Percentiles rank a stretch among this genome's conserved stretches.
phyloP scores from a whole-genome alignment of 2,113 vertebrate species.

The Callaeas wilsoni region DNA sequence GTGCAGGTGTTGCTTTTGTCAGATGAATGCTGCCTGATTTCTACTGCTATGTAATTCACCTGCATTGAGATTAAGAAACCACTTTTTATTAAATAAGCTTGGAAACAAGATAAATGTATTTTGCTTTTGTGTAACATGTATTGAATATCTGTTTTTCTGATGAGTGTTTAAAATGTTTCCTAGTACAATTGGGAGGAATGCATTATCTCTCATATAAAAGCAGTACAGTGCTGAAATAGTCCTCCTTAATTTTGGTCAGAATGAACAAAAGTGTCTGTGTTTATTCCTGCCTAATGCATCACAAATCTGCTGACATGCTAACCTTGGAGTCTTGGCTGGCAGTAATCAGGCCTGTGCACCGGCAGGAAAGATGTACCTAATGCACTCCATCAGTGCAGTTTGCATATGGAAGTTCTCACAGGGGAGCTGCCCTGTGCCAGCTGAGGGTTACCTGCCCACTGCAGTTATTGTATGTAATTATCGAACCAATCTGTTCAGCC shows the following conservation, averaged over 20 bases:
- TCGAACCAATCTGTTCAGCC: constrained; percentile 98
- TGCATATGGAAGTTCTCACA: constrained; percentile 92
- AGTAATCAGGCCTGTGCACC: constrained; percentile 80
- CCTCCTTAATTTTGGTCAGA: constrained; percentile 75
- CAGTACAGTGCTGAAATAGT: constrained; percentile 59
- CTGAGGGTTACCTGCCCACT: constrained; percentile 92
- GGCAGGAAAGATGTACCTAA: constrained; percentile 79
- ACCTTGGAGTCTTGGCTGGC: constrained; percentile 83
- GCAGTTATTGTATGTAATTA: constrained; percentile 98
- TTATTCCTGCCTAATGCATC: constrained; percentile 89
- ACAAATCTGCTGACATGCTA: constrained; percentile 87
- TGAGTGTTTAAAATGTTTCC: constrained; percentile 57
- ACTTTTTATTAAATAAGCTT: constrained; percentile 68
- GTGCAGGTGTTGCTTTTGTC: constrained; percentile 45
- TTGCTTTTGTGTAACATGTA: constrained; percentile 30
- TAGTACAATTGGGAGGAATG: constrained; percentile 47
- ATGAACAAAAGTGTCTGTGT: constrained; percentile 82
- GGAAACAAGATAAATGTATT: constrained; percentile 66
- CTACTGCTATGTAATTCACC: constrained; percentile 55
- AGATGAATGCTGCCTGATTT: constrained; percentile 66
- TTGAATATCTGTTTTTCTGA: constrained; percentile 53
- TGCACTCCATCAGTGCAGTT: constrained; percentile 82
- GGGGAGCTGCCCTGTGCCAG: constrained; percentile 89
- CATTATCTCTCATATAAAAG: constrained; percentile 58
- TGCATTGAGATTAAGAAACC: constrained; percentile 65